Evolutionary conservation across 2,797 vertebrate genomes (phyloP), one percentile per base, ranked within the genome.

Genomic region (Anas acuta): DNA sequence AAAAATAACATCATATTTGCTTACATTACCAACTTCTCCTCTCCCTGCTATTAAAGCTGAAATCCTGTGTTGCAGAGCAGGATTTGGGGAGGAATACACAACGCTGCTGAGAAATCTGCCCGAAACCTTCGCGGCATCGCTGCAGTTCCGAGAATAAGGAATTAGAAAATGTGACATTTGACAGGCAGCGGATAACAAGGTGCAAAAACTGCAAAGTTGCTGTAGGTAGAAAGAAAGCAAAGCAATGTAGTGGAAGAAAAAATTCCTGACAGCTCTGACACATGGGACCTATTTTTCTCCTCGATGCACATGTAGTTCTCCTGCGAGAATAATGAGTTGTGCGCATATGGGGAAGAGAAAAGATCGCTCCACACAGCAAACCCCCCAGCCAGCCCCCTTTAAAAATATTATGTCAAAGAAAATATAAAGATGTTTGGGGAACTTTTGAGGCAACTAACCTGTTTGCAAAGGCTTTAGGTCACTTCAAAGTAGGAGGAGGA

Each of bases 221-320:
- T 69, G 83, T 82, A 92, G 85, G 92, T 90, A 85, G 72, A 88
- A 69, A 58, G 83, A 67, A 94, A 91, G 92, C 83, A 94, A 94
- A 92, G 80, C 94, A 95, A 49, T 22, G 80, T 76, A 92, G 89
- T 94, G 94, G 89, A 97, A 95, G 90, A 95, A 93, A 89, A 89
- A 90, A 92, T 41, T 75, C 84, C 65, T 95, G 95, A 96, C 93
- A 96, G 90, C 69, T 69, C 78, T 91, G 92, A 90, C 93, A 96
- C 89, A 78, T 3, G 32, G 87, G 89, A 91, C 78, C 91, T 89
- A 90, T 91, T 96, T 92, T 91, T 93, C 85, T 95, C 83, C 84
- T 93, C n/a, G 7, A 84, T 80, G 89, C 83, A 93, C 93, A 57
- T 19, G 54, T 30, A 92, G 84, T 16, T 81, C 57, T 82, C 57